Conservation (phyloP, 2,113 vertebrate genomes). For the Misgurnus mizolepis region DNA sequence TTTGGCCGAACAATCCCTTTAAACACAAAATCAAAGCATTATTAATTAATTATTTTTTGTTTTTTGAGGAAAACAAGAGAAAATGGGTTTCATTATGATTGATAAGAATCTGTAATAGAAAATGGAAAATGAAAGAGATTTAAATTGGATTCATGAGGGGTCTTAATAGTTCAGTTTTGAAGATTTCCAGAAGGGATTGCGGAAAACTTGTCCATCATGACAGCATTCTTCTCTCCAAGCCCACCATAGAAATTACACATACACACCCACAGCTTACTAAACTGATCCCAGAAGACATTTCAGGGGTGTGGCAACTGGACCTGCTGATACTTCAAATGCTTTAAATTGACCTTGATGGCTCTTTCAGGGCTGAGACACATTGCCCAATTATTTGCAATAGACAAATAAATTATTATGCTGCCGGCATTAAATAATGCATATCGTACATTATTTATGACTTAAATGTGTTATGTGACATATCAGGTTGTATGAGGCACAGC, state of each 20-base stretch:
- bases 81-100: slow-evolving; percentile 9
- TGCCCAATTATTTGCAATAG: background rate
- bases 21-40: too few species aligned
- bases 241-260: slow-evolving; percentile 18
- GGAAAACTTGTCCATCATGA: background rate
- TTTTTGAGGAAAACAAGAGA: slow-evolving; percentile 4
- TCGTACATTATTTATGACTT: too few species aligned
- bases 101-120: slow-evolving; percentile 23
- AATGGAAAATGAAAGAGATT: slow-evolving; percentile 36
- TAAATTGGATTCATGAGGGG: slow-evolving; percentile 23
- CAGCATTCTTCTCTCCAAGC: background rate
- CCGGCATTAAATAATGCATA: background rate
- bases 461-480: too few species aligned
- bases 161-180: slow-evolving; percentile 8
- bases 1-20: too few species aligned
- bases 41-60: background rate
- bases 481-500: too few species aligned
- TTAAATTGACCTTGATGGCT: slow-evolving; percentile 18
- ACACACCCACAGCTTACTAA: background rate
- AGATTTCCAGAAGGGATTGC: slow-evolving; percentile 28
- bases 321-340: slow-evolving; percentile 4
- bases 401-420: background rate
- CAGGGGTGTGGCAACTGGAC: background rate
- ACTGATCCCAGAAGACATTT: slow-evolving; percentile 1
- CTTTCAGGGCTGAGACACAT: background rate